Percentiles rank a stretch among this genome's conserved stretches.
Evolutionary conservation across 2,113 vertebrate genomes (phyloP).

Genomic region (Rhinoderma darwinii): DNA sequence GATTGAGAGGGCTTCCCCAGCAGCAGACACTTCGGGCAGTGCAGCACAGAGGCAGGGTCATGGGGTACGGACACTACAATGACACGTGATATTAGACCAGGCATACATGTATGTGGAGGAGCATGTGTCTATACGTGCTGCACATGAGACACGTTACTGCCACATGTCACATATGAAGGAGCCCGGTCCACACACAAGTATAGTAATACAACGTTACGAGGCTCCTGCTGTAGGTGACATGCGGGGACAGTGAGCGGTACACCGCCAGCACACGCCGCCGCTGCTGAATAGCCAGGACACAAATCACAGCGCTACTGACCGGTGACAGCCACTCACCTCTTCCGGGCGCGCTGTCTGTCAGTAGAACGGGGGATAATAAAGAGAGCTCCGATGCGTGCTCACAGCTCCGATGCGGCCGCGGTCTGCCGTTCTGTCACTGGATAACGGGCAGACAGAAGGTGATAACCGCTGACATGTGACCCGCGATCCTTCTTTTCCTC

Average conservation of each 20-base stretch:
- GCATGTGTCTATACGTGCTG: background rate
- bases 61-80: background rate
- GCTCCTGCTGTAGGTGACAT: background rate
- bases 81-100: too few species aligned
- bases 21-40: background rate
- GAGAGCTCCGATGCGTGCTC: background rate
- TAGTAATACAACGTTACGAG: background rate
- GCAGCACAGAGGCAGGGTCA: background rate
- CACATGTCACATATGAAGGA: background rate
- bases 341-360: constrained; percentile 1
- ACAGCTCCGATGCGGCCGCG: background rate
- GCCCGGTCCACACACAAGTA: background rate
- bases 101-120: too few species aligned
- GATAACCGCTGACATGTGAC: background rate
- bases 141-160: background rate
- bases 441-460: background rate
- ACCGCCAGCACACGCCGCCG: constrained; percentile 25
- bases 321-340: constrained; percentile 49
- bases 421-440: background rate
- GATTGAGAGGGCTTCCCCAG: background rate
- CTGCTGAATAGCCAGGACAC: background rate
- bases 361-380: background rate
- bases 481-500: constrained; percentile 30
- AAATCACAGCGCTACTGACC: constrained; percentile 47
- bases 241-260: background rate